Evolutionary conservation across 2,888 invertebrate species (phyloP).

Genomic region (Temnothorax ravouxi): DNA sequence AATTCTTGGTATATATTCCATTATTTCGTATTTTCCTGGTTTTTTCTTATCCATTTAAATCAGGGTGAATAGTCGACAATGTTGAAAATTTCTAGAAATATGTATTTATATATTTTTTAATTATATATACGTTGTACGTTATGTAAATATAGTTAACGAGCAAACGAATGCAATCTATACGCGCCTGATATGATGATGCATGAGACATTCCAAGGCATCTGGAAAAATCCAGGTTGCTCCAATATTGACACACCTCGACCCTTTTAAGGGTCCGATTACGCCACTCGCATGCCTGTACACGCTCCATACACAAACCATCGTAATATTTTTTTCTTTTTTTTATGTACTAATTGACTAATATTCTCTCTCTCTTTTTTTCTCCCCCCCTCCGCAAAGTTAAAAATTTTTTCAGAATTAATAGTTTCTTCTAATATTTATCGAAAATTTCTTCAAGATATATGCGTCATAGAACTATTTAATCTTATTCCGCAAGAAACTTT

Average conservation of each 20-base stretch:
- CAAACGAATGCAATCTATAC: constrained; percentile 54
- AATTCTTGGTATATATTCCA: neutral
- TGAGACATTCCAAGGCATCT: constrained; percentile 41
- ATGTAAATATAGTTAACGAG: constrained; percentile 36
- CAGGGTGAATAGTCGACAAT: neutral
- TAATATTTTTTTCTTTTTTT: constrained; percentile 28
- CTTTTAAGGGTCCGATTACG: constrained; percentile 69
- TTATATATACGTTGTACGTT: neutral
- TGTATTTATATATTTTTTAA: neutral
- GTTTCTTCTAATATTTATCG: neutral
- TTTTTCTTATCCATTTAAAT: neutral
- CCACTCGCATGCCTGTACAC: constrained; percentile 54
- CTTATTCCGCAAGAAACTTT: neutral
- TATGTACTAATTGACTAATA: constrained; percentile 10
- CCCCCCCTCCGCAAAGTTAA: neutral
- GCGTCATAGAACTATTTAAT: neutral
- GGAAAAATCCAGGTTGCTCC: constrained; percentile 66
- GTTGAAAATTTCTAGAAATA: neutral
- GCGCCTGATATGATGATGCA: constrained; percentile 59
- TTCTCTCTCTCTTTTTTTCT: too few relatives aligned
- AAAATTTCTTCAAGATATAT: neutral
- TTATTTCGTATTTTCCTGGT: neutral
- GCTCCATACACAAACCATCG: constrained; percentile 34
- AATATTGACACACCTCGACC: constrained; percentile 69
- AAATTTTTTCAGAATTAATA: neutral